A percentile compares a stretch with the other conserved stretches of the same genome.
phyloP scores from a whole-genome alignment of 2,113 vertebrate genomes.

The Atrichornis clamosus region DNA sequence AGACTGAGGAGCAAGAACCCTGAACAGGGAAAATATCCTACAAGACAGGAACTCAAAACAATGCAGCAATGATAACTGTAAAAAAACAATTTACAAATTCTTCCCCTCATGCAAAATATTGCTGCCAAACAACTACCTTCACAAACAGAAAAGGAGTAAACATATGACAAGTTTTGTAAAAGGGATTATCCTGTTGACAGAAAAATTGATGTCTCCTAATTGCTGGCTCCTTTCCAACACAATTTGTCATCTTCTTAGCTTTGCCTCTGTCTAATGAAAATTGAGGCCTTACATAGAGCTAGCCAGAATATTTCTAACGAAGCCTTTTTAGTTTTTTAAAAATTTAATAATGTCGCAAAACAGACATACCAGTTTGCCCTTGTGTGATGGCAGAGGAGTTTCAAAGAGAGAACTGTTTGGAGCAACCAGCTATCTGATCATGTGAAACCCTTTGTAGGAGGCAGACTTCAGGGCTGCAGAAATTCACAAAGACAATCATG shows the following conservation, averaged over 20 bases:
- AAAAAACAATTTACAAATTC: not conserved
- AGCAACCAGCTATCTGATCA: slow-evolving; percentile 46
- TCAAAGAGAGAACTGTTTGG: slow-evolving; percentile 39
- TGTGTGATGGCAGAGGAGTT: slow-evolving; percentile 9
- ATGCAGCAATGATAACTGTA: not conserved
- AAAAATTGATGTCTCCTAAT: slow-evolving; percentile 28
- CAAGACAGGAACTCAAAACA: not conserved
- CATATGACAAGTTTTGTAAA: not conserved
- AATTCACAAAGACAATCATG: slow-evolving; percentile 66
- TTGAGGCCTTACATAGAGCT: not conserved
- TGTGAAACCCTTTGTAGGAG: slow-evolving; percentile 68
- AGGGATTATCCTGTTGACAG: not conserved
- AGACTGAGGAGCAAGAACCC: not conserved
- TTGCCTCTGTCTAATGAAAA: not conserved
- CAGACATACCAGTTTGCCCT: not conserved
- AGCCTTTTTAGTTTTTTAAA: not conserved
- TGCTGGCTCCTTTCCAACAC: not conserved
- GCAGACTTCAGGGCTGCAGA: slow-evolving; percentile 60
- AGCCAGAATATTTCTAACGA: not conserved
- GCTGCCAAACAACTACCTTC: slow-evolving; percentile 19
- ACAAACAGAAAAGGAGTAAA: slow-evolving; percentile 27
- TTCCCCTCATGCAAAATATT: not conserved
- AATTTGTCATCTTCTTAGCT: not conserved
- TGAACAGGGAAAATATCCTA: not conserved
- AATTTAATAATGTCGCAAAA: not conserved